Base-by-base conservation (phyloP, 2,797 vertebrate species). In the Pterois miles region DNA sequence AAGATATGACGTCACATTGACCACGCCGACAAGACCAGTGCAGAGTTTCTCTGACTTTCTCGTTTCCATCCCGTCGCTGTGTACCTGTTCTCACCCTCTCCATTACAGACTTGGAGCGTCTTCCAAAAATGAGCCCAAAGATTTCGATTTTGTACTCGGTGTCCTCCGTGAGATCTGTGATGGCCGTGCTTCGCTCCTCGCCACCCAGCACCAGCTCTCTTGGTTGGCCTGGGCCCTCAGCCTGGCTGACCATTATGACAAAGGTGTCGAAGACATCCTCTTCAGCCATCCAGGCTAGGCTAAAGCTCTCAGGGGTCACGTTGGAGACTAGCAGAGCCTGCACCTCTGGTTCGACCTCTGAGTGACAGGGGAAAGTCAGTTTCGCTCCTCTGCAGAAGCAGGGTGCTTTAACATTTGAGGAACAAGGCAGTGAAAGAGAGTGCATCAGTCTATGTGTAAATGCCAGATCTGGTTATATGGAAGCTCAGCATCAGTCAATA, bases 311-410 rank as follows among this genome's bases (percentile, higher is more conserved):
- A 0, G 96, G 92, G 50, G 95, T 96, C 67, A 96, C 86, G 43
- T 96, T 94, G 34, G 96, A 97, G 85, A 98, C 95, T 74, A 95
- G 89, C 65, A 99, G 96, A 89, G 96, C 94, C 93, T 96, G 96
- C 81, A 99, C 96, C 93, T 97, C 96, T 0, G 97, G 97, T 92
- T 99, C 96, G 2, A 95, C 93, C 94, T 98, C 98, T 99, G 95
- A 88, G 95, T 90, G 83, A 94, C 80, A 94, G 76, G 79, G 79
- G 71, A 85, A 71, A 82, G 90, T 83, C 84, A 83, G 76, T 80
- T 79, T 84, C 83, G 59, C 74, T 83, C 56, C n/a, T 90, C 72
- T 87, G 76, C 70, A 56, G 64, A 82, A 74, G 18, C 40, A 90
- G 78, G 87, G 76, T 72, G 85, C 62, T 88, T 87, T 81, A 80